Evolutionary conservation across 2,113 vertebrate genomes (phyloP), one percentile per base, ranked within the genome.

Genomic region (Pygoscelis antarcticus): DNA sequence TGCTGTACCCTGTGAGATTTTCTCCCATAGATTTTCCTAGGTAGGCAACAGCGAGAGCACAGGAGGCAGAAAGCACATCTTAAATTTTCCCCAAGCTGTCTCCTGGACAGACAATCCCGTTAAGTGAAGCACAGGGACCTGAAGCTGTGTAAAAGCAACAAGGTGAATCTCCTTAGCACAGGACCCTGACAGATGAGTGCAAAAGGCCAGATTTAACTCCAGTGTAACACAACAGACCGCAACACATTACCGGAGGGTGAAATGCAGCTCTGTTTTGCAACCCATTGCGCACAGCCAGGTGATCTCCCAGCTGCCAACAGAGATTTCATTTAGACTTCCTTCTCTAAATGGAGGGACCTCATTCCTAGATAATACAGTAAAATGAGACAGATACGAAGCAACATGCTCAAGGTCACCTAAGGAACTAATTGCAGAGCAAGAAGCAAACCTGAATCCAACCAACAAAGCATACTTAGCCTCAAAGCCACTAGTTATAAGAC

Each of bases 121-220:
- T 94, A 96, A 93, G 87, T 8, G 86, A 87, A 95, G 92, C 94
- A 44, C 49, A 51, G 90, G 93, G 94, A 94, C 95, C 92, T 81
- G 88, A 47, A 97, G 86, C 95, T 34, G 80, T 75, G 94, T 57
- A 90, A 97, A 95, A 95, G 96, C 94, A 94, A 92, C 92, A 92
- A 90, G 95, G 92, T 95, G 95, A 94, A 94, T 91, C 94, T 96
- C 95, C 89, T 96, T 74, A 92, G 92, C 7, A 1, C 88, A 32
- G 88, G 21, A 81, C 87, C 89, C 87, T 96, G 96, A 97, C 90
- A 96, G 92, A 92, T 25, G 72, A 95, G 88, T 40, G 86, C 90
- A 90, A 90, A 77, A 95, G 74, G 94, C 79, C 2, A 46, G 83
- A 94, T 94, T 97, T 69, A 86, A 83, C 96, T 90, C 64, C 80